Evolutionary conservation across 2,113 vertebrate species (phyloP), one percentile per base, ranked within the genome.

Genomic region (Zosterops japonicus): DNA sequence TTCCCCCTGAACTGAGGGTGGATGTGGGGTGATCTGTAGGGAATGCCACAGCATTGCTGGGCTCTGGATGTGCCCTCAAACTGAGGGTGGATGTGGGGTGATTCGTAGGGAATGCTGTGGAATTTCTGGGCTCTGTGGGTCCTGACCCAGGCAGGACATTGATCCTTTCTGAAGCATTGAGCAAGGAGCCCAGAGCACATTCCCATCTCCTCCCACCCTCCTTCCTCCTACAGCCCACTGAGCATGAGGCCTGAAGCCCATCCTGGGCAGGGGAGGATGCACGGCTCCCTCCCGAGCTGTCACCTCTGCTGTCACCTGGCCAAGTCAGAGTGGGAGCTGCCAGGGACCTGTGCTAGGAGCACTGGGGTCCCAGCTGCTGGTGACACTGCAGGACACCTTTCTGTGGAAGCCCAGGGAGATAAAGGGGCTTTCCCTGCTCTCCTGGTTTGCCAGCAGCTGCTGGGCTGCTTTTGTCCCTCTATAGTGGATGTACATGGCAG

Each of bases 171-270:
- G 27, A 29, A 33, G 36, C 2, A 0, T 6, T 36, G 29, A 36
- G 53, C 52, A 8, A 22, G 2, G 5, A 85, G 24, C 21, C n/a
- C 59, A 46, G 10, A 35, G 60, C 57, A 41, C 49, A 33, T 16
- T 28, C 44, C 23, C 18, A 3, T 33, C 47, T 71, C 57, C 44
- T 81, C 29, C 35, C 60, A 19, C 15, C 27, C n/a, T 86, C 5
- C 0, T 42, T 68, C 4, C 11, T 19, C 4, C 7, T 8, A 36
- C 14, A 31, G 4, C 19, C 57, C 2, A 4, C 41, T 47, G 56
- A 31, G 13, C 5, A 16, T 0, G 0, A 8, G 46, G 35, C n/a
- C 57, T 31, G 60, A 64, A 21, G 35, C 65, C 61, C 11, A 1
- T 12, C 16, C 64, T 27, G 27, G 50, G 46, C 31, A 61, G 46